Conservation (phyloP, 2,888 invertebrate genomes). For the Yponomeuta plumbellus region DNA sequence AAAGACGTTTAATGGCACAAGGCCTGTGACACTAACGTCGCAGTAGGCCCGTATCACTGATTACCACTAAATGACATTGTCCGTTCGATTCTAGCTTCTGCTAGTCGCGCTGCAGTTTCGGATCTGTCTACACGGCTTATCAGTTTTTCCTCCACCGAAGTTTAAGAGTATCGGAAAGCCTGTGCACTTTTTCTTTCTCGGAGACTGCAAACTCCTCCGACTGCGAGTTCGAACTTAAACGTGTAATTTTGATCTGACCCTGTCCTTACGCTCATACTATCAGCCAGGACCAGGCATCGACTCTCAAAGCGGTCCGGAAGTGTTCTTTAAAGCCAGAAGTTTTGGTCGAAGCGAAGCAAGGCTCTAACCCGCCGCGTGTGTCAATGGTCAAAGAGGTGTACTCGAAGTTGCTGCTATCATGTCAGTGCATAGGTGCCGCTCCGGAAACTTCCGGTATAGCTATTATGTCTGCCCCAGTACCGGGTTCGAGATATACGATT, state of each 20-base stretch:
- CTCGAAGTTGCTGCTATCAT: constrained; percentile 32
- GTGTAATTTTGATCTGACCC: too few species aligned
- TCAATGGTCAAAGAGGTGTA: constrained; percentile 44
- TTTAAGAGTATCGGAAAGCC: too few species aligned
- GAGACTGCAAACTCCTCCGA: too few species aligned
- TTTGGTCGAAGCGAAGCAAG: not conserved
- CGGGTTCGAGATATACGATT: constrained; percentile 66
- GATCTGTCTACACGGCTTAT: not conserved
- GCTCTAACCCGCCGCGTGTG: constrained; percentile 28
- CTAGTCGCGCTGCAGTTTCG: not conserved
- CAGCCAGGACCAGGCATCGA: not conserved
- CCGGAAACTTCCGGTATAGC: constrained; percentile 54
- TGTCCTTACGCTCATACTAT: too few species aligned
- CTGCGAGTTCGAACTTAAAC: too few species aligned
- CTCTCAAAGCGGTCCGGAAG: not conserved
- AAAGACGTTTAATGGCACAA: not conserved
- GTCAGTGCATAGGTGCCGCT: constrained; percentile 55
- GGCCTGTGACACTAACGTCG: not conserved
- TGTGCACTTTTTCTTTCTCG: too few species aligned
- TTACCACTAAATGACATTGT: not conserved
- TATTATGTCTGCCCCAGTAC: constrained; percentile 57
- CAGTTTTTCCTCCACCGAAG: not conserved
- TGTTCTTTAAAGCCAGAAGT: not conserved
- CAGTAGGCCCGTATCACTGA: not conserved
- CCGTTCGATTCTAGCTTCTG: not conserved